Evolutionary conservation across 2,888 invertebrate genomes (phyloP).

Genomic region (Imbricaverruca yamaguchii): DNA sequence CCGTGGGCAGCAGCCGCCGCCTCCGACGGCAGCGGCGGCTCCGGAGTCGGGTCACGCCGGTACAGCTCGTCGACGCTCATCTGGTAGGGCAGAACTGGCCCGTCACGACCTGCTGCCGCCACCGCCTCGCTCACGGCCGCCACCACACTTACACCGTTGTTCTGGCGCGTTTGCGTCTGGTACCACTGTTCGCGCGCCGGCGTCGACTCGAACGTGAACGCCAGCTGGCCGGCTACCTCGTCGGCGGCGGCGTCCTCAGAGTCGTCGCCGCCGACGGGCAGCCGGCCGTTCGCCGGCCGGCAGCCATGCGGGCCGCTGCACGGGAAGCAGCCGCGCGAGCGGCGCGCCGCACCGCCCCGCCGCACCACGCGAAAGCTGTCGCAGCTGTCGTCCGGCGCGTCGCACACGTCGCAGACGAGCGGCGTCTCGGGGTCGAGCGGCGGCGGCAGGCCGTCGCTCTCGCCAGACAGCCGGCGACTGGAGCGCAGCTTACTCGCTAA

Average conservation of each 20-base stretch:
- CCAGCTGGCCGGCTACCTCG: constrained; percentile 11
- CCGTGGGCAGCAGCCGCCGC: too few species aligned
- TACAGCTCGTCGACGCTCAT: neutral
- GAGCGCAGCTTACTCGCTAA: neutral
- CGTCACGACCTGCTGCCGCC: neutral
- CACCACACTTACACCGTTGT: neutral
- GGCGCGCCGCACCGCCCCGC: neutral
- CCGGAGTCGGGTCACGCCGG: too few species aligned
- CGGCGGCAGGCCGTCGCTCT: constrained; percentile 1
- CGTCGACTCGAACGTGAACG: neutral
- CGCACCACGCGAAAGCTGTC: constrained; percentile 12
- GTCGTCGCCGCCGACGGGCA: neutral
- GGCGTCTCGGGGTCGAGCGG: neutral
- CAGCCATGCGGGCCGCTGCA: constrained; percentile 8
- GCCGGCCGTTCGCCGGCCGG: neutral
- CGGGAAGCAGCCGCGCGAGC: too few species aligned
- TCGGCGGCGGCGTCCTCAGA: neutral
- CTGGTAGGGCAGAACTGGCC: constrained; percentile 1
- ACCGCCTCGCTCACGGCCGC: neutral
- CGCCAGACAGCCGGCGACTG: constrained; percentile 7
- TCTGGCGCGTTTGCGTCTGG: constrained; percentile 1
- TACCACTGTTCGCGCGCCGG: neutral
- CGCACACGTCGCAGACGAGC: neutral
- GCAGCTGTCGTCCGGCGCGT: neutral
- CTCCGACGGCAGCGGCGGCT: neutral